Base-by-base conservation (phyloP, 2,888 invertebrate genomes). In the Acleris cristana region DNA sequence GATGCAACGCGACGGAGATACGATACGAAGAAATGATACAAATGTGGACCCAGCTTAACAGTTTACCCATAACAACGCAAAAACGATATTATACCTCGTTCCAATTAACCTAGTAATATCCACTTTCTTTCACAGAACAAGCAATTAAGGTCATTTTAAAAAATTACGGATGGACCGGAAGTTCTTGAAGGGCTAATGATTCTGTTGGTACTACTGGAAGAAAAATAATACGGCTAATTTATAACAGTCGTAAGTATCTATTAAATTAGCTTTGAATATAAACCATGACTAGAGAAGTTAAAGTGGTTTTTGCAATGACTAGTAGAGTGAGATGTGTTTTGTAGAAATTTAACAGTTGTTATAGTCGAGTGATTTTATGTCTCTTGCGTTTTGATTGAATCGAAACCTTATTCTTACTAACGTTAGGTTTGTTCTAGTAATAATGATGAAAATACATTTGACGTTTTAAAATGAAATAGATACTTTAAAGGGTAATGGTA, bases 91-190 rank as follows among this genome's bases (percentile, higher is more conserved):
- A 58, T 10, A 63, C n/a, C 48, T 30, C 48, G 21, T 58, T 49
- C 49, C 67, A 67, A 63, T 67, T 67, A 63, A 40, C 67, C 63
- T 54, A 34, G 23, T 53, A 45, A 48, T 48, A 26, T 23, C 45
- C 34, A 63, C 67, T 67, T 67, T 67, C 67, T 63, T 67, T 67
- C 67, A 67, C 34, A 67, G 62, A 67, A 67, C 57, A 19, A 7
- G 56, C 62, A 66, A 70, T 70, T 66, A 70, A 70, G 66, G 69
- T 60, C 69, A 57, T 34, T 55, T 66, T 60, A 64, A 70, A 67
- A 61, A 8, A 62, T 34, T 16, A 34, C 64, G 40, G 51, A 69
- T 65, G 56, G 14, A 44, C 54, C 59, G 58, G 64, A 64, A 57
- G 58, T 60, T 10, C 54, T 58, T 58, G 45, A 59, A 66, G 66